Conservation (phyloP, 2,888 invertebrate species). For the Sthenelais limicola region DNA sequence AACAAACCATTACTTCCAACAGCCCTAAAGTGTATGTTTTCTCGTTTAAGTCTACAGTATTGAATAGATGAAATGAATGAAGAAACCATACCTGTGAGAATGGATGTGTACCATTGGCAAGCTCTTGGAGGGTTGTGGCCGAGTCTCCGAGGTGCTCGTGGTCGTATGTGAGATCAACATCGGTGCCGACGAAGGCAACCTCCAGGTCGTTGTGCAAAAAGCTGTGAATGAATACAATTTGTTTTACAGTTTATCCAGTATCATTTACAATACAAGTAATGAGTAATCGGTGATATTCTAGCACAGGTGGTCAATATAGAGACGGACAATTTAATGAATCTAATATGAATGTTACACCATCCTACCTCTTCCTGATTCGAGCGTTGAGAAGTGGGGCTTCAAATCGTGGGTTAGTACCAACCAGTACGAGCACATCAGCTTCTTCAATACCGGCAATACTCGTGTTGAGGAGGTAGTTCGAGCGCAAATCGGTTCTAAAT, state of each 20-base stretch:
- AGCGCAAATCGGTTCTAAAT: constrained; percentile 85
- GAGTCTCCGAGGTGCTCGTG: constrained; percentile 92
- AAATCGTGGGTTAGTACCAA: constrained; percentile 97
- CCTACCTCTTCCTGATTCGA: constrained; percentile 87
- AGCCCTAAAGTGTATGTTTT: too few species aligned
- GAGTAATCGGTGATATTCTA: too few species aligned
- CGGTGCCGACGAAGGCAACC: constrained; percentile 89
- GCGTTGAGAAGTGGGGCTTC: constrained; percentile 98
- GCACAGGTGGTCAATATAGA: too few species aligned
- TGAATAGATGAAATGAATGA: not conserved
- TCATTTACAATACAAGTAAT: too few species aligned
- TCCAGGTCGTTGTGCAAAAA: constrained; percentile 93
- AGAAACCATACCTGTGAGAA: constrained; percentile 76
- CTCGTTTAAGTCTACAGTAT: too few species aligned
- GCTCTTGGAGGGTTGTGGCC: constrained; percentile 81
- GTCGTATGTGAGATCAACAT: constrained; percentile 93
- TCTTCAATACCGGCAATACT: constrained; percentile 92
- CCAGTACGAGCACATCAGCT: constrained; percentile 90
- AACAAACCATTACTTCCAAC: too few species aligned
- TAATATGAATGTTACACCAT: not conserved
- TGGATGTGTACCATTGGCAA: constrained; percentile 82
- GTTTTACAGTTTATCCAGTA: too few species aligned
- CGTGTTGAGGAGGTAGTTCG: constrained; percentile 93
- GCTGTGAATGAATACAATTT: constrained; percentile 56
- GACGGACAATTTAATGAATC: too few species aligned